Conservation (phyloP, 2,888 invertebrate genomes). For the Coenonympha glycerion region DNA sequence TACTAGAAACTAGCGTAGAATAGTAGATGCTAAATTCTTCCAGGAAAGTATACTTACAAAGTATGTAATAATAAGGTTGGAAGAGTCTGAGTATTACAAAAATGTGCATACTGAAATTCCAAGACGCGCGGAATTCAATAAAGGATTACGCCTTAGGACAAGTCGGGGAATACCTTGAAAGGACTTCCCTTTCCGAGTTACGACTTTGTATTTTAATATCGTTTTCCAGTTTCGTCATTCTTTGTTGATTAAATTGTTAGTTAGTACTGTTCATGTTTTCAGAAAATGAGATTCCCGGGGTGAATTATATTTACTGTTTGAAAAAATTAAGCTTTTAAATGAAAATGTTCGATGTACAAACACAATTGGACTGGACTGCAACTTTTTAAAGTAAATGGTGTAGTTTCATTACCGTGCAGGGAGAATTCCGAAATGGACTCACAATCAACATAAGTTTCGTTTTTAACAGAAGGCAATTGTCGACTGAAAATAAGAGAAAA, state of each 20-base stretch:
- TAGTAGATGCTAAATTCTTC: no score
- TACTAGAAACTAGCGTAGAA: no score
- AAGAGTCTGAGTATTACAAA: slow-evolving; percentile 29
- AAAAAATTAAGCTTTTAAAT: background rate
- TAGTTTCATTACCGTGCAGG: background rate
- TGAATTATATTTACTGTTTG: background rate
- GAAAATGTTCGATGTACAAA: background rate
- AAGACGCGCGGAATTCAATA: slow-evolving; percentile 60
- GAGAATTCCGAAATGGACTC: background rate
- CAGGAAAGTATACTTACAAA: no score
- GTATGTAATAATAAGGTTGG: slow-evolving; percentile 12
- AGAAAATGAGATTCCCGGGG: background rate
- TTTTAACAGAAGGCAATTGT: background rate
- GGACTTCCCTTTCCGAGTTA: slow-evolving; percentile 4
- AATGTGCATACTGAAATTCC: slow-evolving; percentile 41
- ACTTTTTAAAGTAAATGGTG: background rate
- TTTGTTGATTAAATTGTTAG: slow-evolving; percentile 5
- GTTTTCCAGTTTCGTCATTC: background rate
- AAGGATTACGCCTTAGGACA: slow-evolving; percentile 36
- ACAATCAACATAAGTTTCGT: background rate
- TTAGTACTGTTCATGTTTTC: background rate
- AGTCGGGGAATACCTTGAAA: slow-evolving; percentile 25
- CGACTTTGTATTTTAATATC: background rate
- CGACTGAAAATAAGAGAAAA: background rate
- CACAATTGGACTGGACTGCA: background rate